Conservation (phyloP, 2,888 invertebrate species). For the Rambutsinella grinnellia region DNA sequence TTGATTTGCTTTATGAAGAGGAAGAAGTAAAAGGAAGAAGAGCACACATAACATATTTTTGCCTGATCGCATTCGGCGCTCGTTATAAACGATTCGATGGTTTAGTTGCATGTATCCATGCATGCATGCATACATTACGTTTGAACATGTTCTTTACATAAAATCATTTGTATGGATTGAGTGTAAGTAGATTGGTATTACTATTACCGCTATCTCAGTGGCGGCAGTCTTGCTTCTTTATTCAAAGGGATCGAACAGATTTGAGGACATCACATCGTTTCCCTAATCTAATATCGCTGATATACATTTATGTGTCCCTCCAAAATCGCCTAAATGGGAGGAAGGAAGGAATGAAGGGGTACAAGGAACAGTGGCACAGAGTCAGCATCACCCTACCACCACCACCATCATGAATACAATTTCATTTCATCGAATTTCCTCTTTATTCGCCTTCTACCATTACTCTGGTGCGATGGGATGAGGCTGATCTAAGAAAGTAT, state of each 20-base stretch:
- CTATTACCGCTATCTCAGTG: neutral
- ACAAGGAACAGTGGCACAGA: conserved; percentile 7
- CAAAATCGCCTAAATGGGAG: neutral
- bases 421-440: conserved; percentile 29
- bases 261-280: conserved; percentile 52
- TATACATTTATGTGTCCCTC: conserved; percentile 35
- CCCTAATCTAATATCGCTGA: conserved; percentile 53
- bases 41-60: conserved; percentile 26
- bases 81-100: conserved; percentile 36
- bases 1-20: conserved; percentile 6
- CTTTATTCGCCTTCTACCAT: conserved; percentile 12
- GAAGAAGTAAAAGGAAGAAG: neutral
- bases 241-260: conserved; percentile 44
- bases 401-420: conserved; percentile 20
- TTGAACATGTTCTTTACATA: conserved; percentile 4
- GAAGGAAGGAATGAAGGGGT: neutral
- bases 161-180: conserved; percentile 36
- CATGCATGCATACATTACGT: conserved; percentile 39
- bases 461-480: too few species aligned
- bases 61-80: conserved; percentile 35
- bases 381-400: too few species aligned
- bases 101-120: conserved; percentile 22
- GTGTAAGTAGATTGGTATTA: conserved; percentile 38
- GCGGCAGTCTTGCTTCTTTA: neutral
- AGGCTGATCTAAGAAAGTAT: neutral